Conservation (phyloP, 2,888 invertebrate genomes). For the Phlogophora meticulosa region DNA sequence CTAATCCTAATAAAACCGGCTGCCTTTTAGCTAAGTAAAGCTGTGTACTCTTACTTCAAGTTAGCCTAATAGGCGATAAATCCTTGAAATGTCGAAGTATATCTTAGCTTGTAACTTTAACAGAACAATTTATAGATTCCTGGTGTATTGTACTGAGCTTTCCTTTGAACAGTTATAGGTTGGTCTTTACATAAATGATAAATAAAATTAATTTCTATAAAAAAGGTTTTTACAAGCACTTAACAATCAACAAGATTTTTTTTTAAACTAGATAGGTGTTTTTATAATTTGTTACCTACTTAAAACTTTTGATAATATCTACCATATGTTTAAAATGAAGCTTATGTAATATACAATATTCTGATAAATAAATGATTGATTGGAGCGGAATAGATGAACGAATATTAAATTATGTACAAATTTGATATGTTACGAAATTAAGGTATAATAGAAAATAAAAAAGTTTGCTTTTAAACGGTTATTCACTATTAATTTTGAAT, state of each 20-base stretch:
- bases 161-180: neutral
- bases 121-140: constrained; percentile 47
- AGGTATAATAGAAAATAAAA: neutral
- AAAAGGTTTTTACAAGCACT: too few species aligned
- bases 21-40: constrained; percentile 43
- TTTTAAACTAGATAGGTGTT: neutral
- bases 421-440: too few species aligned
- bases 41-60: constrained; percentile 43
- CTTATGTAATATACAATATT: too few species aligned
- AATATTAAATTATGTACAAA: too few species aligned
- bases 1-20: constrained; percentile 42
- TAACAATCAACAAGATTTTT: too few species aligned
- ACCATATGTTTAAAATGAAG: too few species aligned
- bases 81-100: constrained; percentile 48
- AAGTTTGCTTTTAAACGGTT: neutral
- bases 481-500: too few species aligned
- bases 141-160: constrained; percentile 16
- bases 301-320: neutral
- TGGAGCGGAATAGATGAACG: too few species aligned
- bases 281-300: neutral
- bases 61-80: constrained; percentile 51
- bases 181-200: too few species aligned
- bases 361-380: too few species aligned
- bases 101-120: constrained; percentile 48
- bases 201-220: too few species aligned